A percentile compares a stretch with the other conserved stretches of the same genome.
Conservation (phyloP, 2,888 invertebrate genomes). For the Pasiphila rectangulata region DNA sequence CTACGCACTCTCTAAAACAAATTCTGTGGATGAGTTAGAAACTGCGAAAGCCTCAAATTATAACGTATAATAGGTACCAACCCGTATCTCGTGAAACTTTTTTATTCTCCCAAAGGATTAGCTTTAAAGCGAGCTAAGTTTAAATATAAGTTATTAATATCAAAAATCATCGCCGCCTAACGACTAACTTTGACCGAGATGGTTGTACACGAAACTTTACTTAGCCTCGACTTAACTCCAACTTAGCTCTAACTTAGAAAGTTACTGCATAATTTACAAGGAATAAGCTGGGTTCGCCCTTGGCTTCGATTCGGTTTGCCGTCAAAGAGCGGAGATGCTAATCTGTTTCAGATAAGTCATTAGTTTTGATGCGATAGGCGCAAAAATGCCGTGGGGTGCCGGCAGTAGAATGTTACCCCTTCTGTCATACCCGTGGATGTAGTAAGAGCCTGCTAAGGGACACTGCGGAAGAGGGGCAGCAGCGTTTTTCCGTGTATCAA, state of each 20-base stretch:
- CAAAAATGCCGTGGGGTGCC: no score
- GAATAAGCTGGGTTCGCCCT: conserved; percentile 42
- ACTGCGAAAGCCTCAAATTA: background rate
- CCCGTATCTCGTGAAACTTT: conserved; percentile 1
- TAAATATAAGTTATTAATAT: conserved; percentile 33
- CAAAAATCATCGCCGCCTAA: conserved; percentile 30
- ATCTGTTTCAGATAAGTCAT: conserved; percentile 19
- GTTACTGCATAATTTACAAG: conserved; percentile 47
- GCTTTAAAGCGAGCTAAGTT: conserved; percentile 21
- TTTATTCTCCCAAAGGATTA: conserved; percentile 14
- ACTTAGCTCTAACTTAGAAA: conserved; percentile 43
- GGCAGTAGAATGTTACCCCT: no score
- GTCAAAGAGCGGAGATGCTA: conserved; percentile 23
- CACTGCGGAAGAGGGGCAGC: no score
- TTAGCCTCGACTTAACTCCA: conserved; percentile 36
- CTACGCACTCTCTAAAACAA: no score
- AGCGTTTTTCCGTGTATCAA: no score
- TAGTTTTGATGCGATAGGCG: no score
- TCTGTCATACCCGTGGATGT: no score
- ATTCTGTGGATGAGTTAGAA: no score
- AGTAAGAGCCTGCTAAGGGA: no score
- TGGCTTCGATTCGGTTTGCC: conserved; percentile 39
- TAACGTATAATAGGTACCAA: background rate
- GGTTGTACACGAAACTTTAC: conserved; percentile 41
- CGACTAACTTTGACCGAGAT: conserved; percentile 31